Percentiles rank a stretch among this genome's conserved stretches.
Conservation (phyloP, 2,888 invertebrate genomes). For the Meta bourneti region DNA sequence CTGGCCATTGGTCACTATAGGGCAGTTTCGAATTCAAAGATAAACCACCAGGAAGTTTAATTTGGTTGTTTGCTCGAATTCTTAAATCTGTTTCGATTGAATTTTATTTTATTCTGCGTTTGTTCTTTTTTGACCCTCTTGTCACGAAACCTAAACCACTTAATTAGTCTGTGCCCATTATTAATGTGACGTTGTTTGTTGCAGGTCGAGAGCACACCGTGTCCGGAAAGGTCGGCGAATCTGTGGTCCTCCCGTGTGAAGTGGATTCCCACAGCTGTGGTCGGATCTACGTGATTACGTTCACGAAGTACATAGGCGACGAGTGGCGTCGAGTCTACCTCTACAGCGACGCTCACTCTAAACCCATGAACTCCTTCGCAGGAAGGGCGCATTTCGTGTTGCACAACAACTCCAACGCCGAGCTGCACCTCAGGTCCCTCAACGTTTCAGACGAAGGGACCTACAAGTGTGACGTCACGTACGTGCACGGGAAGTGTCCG, state of each 20-base stretch:
- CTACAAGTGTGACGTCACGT: constrained; percentile 86
- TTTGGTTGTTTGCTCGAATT: too few species aligned
- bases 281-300: constrained; percentile 90
- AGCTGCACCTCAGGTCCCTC: constrained; percentile 69
- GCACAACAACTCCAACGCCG: constrained; percentile 71
- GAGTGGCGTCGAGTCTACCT: constrained; percentile 78
- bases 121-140: too few species aligned
- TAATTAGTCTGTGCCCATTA: not conserved
- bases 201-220: constrained; percentile 73
- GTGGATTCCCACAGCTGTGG: constrained; percentile 87
- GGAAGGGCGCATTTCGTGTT: constrained; percentile 70
- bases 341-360: constrained; percentile 77
- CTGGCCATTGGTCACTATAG: too few species aligned
- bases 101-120: too few species aligned
- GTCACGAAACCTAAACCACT: too few species aligned
- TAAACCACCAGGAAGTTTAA: too few species aligned
- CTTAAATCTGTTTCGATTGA: too few species aligned
- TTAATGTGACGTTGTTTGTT: not conserved
- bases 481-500: constrained; percentile 78
- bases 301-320: constrained; percentile 81
- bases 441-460: constrained; percentile 84
- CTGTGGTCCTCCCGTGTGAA: constrained; percentile 86
- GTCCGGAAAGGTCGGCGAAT: constrained; percentile 71
- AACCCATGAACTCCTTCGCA: constrained; percentile 74
- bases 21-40: too few species aligned